phyloP scores from a whole-genome alignment of 2,113 vertebrate genomes.

The Corythaixoides concolor region DNA sequence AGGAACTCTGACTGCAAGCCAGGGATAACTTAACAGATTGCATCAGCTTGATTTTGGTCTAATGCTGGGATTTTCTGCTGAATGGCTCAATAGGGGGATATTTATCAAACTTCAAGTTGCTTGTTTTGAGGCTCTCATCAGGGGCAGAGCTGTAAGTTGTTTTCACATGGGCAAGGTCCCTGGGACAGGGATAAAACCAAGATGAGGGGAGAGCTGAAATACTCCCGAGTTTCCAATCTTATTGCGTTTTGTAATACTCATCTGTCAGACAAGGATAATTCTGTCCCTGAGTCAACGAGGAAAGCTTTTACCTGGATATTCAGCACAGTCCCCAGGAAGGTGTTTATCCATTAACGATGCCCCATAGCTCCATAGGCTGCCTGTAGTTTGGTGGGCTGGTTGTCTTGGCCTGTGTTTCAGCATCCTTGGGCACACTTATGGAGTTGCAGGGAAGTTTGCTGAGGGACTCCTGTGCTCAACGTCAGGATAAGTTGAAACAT shows the following conservation, averaged over 20 bases:
- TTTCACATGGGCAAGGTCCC: not conserved
- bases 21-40: not conserved
- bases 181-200: too few species aligned
- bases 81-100: not conserved
- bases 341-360: fast-evolving
- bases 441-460: not conserved
- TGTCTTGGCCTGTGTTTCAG: not conserved
- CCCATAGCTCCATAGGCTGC: not conserved
- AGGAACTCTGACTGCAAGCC: not conserved
- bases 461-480: not conserved
- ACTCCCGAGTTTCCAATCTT: not conserved
- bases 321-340: not conserved
- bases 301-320: not conserved
- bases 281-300: not conserved
- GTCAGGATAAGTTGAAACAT: not conserved
- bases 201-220: not conserved
- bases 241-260: not conserved
- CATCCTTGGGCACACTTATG: not conserved
- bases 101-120: not conserved
- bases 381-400: not conserved
- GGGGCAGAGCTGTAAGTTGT: not conserved
- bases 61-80: not conserved
- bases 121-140: not conserved
- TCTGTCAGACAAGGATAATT: not conserved
- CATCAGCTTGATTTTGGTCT: not conserved